These are phyloP conservation scores for Beris chalybata DNA, from an alignment of 2,888 invertebrate genomes.

Conservation along the genomic window DNA sequence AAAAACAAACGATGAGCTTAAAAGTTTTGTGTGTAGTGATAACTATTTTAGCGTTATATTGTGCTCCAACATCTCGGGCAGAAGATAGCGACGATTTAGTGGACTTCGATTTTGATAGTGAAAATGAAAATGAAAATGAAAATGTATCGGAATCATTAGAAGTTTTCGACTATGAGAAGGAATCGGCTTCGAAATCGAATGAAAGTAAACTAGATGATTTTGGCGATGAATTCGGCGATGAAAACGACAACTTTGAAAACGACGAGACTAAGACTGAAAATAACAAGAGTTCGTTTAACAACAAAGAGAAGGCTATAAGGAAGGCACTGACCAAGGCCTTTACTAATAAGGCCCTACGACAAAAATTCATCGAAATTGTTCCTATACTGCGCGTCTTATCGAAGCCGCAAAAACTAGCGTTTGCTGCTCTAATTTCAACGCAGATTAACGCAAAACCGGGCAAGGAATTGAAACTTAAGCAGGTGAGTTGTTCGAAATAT, in stretches of 20 bases:
- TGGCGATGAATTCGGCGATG: constrained; percentile 41
- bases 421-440: constrained; percentile 65
- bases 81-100: constrained; percentile 46
- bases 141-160: constrained; percentile 49
- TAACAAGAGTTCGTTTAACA: constrained; percentile 45
- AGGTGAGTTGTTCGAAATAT: constrained; percentile 55
- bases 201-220: constrained; percentile 32
- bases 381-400: constrained; percentile 68
- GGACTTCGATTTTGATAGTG: constrained; percentile 48
- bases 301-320: constrained; percentile 59
- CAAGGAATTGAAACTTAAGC: constrained; percentile 60
- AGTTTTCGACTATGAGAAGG: constrained; percentile 36
- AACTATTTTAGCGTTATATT: background rate
- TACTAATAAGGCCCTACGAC: constrained; percentile 62
- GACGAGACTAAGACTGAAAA: constrained; percentile 44
- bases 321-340: constrained; percentile 62
- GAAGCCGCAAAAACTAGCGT: constrained; percentile 63
- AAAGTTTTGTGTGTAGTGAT: background rate
- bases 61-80: background rate
- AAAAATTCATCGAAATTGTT: constrained; percentile 65
- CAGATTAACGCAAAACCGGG: constrained; percentile 62
- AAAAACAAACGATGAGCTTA: constrained; percentile 1
- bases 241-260: constrained; percentile 43
- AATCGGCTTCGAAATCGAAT: background rate
- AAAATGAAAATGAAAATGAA: constrained; percentile 42